A percentile compares a stretch with the other conserved stretches of the same genome.
phyloP scores from a whole-genome alignment of 2,888 invertebrate genomes.

The Agrochola macilenta region DNA sequence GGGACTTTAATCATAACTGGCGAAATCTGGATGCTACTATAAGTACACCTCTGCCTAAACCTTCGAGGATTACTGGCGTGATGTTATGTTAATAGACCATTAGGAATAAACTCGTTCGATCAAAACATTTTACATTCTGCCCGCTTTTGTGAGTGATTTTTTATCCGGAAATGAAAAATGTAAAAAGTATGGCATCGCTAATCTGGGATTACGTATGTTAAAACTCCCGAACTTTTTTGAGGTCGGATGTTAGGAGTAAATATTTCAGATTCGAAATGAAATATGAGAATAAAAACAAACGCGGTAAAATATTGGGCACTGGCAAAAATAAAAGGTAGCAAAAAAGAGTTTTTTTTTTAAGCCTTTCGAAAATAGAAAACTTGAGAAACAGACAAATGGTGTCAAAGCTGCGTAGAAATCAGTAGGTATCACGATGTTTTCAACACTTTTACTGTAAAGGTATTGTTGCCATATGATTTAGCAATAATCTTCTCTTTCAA shows the following conservation, averaged over 20 bases:
- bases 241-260: conserved; percentile 46
- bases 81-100: conserved; percentile 11
- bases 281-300: conserved; percentile 27
- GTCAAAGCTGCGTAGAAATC: neutral
- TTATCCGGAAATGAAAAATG: conserved; percentile 44
- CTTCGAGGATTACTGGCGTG: too few relatives aligned
- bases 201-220: conserved; percentile 53
- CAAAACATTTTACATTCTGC: conserved; percentile 8
- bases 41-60: too few relatives aligned
- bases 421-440: conserved; percentile 2
- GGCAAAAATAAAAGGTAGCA: neutral
- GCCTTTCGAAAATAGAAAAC: conserved; percentile 1
- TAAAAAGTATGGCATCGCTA: conserved; percentile 49
- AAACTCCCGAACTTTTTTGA: conserved; percentile 46
- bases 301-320: conserved; percentile 1
- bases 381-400: neutral
- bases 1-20: too few relatives aligned
- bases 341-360: neutral
- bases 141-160: conserved; percentile 28
- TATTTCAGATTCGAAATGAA: conserved; percentile 45
- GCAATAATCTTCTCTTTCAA: conserved; percentile 2
- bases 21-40: too few relatives aligned
- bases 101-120: neutral
- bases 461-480: conserved; percentile 3
- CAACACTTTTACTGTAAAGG: conserved; percentile 15